A percentile compares a stretch with the other conserved stretches of the same genome.
Conservation (phyloP, 2,113 vertebrate species). For the Cheirogaleus medius region DNA sequence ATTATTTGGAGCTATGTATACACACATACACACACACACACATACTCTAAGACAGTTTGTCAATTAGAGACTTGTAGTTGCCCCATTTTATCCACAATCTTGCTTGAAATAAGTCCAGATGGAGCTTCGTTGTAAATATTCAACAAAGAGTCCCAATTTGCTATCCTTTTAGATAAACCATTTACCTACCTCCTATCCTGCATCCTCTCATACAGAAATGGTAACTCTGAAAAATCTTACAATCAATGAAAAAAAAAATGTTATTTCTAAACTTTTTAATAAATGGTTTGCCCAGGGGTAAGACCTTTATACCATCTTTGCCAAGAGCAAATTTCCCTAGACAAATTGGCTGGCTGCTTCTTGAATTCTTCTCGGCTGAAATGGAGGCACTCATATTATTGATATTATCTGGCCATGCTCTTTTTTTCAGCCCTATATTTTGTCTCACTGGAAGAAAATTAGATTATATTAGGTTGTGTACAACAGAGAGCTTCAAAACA, state of each 20-base stretch:
- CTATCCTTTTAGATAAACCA: not conserved
- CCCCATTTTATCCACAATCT: not conserved
- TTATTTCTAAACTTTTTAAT: constrained; percentile 64
- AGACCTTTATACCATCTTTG: constrained; percentile 67
- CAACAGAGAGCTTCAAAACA: constrained; percentile 80
- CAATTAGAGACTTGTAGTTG: not conserved
- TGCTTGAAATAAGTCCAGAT: constrained; percentile 39
- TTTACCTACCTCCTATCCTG: not conserved
- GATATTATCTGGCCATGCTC: constrained; percentile 76
- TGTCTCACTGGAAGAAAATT: constrained; percentile 77
- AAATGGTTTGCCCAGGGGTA: constrained; percentile 67
- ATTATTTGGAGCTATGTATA: not conserved
- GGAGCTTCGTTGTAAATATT: constrained; percentile 56
- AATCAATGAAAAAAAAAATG: not conserved
- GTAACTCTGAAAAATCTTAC: constrained; percentile 47
- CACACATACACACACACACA: not conserved
- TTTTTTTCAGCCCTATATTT: constrained; percentile 70
- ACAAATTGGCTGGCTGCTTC: constrained; percentile 72
- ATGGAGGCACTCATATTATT: constrained; percentile 67
- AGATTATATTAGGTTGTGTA: constrained; percentile 83
- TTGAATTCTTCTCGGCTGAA: constrained; percentile 61
- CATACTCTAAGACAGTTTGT: not conserved
- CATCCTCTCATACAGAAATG: constrained; percentile 24
- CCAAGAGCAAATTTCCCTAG: constrained; percentile 62
- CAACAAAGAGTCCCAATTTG: constrained; percentile 13